These are phyloP conservation scores for Bradypus variegatus DNA, from an alignment of 2,797 vertebrate genomes.

Conservation along the genomic window DNA sequence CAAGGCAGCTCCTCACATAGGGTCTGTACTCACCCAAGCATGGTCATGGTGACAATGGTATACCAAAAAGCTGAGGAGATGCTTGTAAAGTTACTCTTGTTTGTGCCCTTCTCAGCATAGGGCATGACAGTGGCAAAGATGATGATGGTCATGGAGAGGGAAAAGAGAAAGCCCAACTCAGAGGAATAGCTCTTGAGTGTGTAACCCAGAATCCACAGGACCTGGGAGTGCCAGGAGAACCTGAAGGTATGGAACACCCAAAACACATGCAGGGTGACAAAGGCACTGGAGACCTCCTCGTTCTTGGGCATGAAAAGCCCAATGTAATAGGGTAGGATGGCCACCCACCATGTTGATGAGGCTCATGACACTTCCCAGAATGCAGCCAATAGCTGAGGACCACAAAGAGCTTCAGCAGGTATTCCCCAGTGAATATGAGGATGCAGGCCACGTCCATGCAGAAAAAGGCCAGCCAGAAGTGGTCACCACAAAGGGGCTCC, in stretches of 20 bases:
- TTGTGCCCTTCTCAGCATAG: conserved; percentile 91
- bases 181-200: conserved; percentile 92
- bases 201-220: conserved; percentile 88
- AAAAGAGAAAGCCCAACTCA: conserved; percentile 92
- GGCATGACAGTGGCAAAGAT: conserved; percentile 96
- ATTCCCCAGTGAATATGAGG: conserved; percentile 92
- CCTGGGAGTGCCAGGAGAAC: conserved; percentile 90
- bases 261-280: conserved; percentile 89
- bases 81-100: conserved; percentile 87
- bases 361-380: conserved; percentile 91
- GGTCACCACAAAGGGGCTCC: conserved; percentile 85
- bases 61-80: conserved; percentile 95
- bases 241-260: conserved; percentile 92
- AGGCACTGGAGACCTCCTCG: conserved; percentile 89
- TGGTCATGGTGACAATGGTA: conserved; percentile 95
- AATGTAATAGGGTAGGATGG: conserved; percentile 93
- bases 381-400: conserved; percentile 86
- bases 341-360: conserved; percentile 92
- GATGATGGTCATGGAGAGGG: conserved; percentile 95
- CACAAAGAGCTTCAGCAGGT: conserved; percentile 87
- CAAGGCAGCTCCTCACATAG: not conserved
- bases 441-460: conserved; percentile 94
- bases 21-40: conserved; percentile 82
- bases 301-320: conserved; percentile 90
- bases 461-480: conserved; percentile 85